Evolutionary conservation across 2,888 invertebrate genomes (phyloP).

Genomic region (Drosophila falleni): DNA sequence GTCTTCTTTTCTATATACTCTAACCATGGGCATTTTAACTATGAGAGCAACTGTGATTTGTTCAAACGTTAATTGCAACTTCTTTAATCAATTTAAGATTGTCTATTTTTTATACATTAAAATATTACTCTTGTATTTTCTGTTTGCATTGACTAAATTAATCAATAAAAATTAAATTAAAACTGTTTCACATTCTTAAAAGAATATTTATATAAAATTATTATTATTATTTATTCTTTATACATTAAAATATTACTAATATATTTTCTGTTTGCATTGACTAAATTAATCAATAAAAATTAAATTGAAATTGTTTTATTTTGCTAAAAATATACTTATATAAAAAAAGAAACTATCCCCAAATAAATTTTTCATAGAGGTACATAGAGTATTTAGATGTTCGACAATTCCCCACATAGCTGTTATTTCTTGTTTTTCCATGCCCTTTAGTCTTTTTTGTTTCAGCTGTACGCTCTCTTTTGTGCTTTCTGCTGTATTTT

Average conservation of each 20-base stretch:
- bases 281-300: neutral
- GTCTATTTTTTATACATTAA: too few relatives aligned
- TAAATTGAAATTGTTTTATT: neutral
- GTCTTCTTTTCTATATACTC: slow-evolving; percentile 35
- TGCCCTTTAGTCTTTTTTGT: slow-evolving; percentile 43
- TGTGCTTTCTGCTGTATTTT: slow-evolving; percentile 67
- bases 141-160: neutral
- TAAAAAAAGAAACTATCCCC: neutral
- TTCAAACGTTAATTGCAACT: neutral
- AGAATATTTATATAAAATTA: too few relatives aligned
- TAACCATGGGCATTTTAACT: neutral
- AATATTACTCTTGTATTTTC: neutral
- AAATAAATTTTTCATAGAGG: neutral
- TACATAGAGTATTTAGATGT: neutral
- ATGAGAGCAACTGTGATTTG: neutral
- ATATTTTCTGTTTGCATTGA: neutral
- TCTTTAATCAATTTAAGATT: too few relatives aligned
- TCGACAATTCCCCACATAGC: neutral
- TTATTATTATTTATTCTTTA: too few relatives aligned
- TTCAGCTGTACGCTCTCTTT: slow-evolving; percentile 38
- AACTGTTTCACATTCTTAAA: too few relatives aligned
- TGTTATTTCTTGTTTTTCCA: slow-evolving; percentile 38
- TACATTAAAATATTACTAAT: too few relatives aligned
- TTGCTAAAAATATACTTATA: neutral
- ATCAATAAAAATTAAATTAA: neutral